Percentiles rank a stretch among this genome's conserved stretches.
Evolutionary conservation across 2,888 invertebrate genomes (phyloP).

Genomic region (Patella ulyssiponensis): DNA sequence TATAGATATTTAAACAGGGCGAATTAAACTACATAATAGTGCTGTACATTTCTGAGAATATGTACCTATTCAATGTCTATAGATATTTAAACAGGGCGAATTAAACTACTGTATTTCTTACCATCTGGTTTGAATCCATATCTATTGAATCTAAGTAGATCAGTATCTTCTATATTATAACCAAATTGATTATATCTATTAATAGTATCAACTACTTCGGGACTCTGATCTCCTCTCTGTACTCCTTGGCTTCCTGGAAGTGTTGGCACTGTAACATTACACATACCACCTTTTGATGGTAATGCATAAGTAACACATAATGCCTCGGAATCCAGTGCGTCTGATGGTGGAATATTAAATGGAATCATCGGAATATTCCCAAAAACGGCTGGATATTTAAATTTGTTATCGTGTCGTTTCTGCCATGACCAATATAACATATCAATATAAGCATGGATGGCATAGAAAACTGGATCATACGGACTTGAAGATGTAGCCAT

Average conservation of each 20-base stretch:
- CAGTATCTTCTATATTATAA: slow-evolving; percentile 58
- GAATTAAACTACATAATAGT: too few species aligned
- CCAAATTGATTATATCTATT: slow-evolving; percentile 57
- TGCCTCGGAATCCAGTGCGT: slow-evolving; percentile 56
- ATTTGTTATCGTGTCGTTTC: slow-evolving; percentile 55
- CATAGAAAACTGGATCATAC: slow-evolving; percentile 64
- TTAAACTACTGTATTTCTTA: slow-evolving; percentile 33
- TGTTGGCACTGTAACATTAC: slow-evolving; percentile 44
- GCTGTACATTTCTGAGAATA: too few species aligned
- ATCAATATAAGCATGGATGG: slow-evolving; percentile 62
- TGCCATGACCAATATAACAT: slow-evolving; percentile 67
- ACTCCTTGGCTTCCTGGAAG: slow-evolving; percentile 12
- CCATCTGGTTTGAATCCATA: slow-evolving; percentile 59
- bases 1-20: not conserved
- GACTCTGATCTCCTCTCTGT: slow-evolving; percentile 47
- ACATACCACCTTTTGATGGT: slow-evolving; percentile 56
- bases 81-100: not conserved
- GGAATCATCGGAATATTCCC: slow-evolving; percentile 65
- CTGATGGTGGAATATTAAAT: slow-evolving; percentile 59
- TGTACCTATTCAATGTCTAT: not conserved
- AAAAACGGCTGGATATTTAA: slow-evolving; percentile 60
- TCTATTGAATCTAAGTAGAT: slow-evolving; percentile 55
- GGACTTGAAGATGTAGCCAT: slow-evolving; percentile 60
- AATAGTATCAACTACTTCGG: slow-evolving; percentile 32
- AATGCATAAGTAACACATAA: slow-evolving; percentile 60